These are phyloP conservation scores for Epinephelus lanceolatus DNA, from an alignment of 2,113 vertebrate genomes.

Conservation along the genomic window DNA sequence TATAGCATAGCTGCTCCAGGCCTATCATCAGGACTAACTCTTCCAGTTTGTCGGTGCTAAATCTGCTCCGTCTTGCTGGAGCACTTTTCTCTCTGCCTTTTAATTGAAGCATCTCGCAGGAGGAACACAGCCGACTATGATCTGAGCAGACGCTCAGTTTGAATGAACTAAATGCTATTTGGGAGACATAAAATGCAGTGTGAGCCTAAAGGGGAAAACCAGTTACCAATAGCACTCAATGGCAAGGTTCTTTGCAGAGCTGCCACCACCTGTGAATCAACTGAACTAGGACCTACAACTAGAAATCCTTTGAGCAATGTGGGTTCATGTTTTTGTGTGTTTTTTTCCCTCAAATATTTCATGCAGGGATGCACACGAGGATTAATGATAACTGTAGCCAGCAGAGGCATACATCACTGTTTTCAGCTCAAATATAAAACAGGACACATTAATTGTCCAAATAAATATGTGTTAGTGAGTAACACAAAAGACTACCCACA, in stretches of 20 bases:
- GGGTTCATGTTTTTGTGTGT: background rate
- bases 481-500: background rate
- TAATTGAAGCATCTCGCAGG: slow-evolving; percentile 39
- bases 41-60: slow-evolving; percentile 50
- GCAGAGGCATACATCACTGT: background rate
- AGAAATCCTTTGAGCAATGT: background rate
- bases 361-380: background rate
- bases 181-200: background rate
- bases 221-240: background rate
- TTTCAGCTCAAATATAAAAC: background rate
- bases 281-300: background rate
- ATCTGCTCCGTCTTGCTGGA: slow-evolving; percentile 45
- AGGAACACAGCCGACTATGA: slow-evolving; percentile 24
- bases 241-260: too few relatives aligned
- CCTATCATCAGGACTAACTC: slow-evolving; percentile 58
- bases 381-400: background rate
- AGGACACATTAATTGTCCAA: background rate
- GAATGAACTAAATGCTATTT: background rate
- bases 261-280: background rate
- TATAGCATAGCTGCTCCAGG: slow-evolving; percentile 3
- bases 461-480: background rate
- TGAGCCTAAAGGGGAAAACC: background rate
- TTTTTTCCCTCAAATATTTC: background rate
- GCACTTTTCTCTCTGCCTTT: slow-evolving; percentile 41
- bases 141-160: background rate